Percentiles rank a stretch among this genome's conserved stretches.
Conservation (phyloP, 2,113 vertebrate species). For the Cephalopholis sonnerati region DNA sequence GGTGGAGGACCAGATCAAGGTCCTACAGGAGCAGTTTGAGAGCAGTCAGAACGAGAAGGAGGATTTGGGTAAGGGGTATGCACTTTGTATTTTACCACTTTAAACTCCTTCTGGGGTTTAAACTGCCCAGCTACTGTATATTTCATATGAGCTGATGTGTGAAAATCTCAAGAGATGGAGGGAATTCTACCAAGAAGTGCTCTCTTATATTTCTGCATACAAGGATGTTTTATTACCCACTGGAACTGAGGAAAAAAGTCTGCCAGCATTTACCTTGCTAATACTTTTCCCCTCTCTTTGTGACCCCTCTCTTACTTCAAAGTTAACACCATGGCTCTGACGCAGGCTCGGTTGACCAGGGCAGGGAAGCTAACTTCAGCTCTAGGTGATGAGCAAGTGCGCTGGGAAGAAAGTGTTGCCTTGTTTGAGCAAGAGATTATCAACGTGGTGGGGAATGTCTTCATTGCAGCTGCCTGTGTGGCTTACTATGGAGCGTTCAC, state of each 20-base stretch:
- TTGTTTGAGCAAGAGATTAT: conserved; percentile 87
- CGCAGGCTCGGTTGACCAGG: conserved; percentile 83
- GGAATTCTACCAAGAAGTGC: background rate
- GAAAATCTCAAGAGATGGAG: background rate
- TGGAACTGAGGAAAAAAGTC: background rate
- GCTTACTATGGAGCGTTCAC: conserved; percentile 91
- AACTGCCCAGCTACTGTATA: background rate
- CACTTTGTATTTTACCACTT: background rate
- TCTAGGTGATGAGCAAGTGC: conserved; percentile 88
- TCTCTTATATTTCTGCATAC: background rate
- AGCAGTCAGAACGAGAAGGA: conserved; percentile 87
- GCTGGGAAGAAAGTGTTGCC: conserved; percentile 88
- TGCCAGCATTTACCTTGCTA: background rate
- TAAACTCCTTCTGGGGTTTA: background rate
- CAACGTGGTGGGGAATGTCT: conserved; percentile 88
- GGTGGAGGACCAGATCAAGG: conserved; percentile 85
- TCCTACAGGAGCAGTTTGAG: conserved; percentile 87
- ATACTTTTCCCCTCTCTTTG: background rate
- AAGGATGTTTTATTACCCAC: background rate
- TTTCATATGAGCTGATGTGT: background rate
- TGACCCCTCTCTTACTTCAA: background rate
- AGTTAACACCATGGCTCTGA: conserved; percentile 88
- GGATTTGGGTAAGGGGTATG: conserved; percentile 79
- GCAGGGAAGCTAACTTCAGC: conserved; percentile 88
- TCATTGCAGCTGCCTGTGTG: conserved; percentile 90